phyloP scores from a whole-genome alignment of 2,797 vertebrate species.

The Taenioides sp. region DNA sequence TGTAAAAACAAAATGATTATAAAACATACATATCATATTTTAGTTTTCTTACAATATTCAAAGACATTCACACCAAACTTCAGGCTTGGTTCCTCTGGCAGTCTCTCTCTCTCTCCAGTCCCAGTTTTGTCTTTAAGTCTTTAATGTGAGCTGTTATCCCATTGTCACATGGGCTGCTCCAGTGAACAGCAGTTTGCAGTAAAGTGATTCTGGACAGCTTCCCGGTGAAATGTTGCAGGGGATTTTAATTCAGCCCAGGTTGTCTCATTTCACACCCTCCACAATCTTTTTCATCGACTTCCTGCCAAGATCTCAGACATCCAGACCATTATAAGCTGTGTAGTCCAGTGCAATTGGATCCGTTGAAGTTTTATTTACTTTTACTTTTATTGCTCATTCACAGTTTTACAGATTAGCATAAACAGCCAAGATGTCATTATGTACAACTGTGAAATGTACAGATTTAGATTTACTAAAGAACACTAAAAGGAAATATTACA shows the following conservation, averaged over 20 bases:
- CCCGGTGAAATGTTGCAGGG: conserved; percentile 42
- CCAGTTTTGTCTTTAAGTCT: conserved; percentile 65
- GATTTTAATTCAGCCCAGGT: conserved; percentile 37
- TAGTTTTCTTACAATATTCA: too few relatives aligned
- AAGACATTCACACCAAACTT: neutral
- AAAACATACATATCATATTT: neutral
- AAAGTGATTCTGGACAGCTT: conserved; percentile 58
- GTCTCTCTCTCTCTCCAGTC: conserved; percentile 38
- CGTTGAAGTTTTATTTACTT: conserved; percentile 37
- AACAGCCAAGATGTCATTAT: neutral
- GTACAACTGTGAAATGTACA: neutral
- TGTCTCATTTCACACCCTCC: conserved; percentile 41
- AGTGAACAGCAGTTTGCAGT: conserved; percentile 39
- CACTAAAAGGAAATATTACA: neutral
- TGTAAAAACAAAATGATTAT: too few relatives aligned
- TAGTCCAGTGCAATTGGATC: conserved; percentile 29
- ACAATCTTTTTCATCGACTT: conserved; percentile 35
- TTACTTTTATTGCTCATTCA: conserved; percentile 25
- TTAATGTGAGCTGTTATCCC: conserved; percentile 61
- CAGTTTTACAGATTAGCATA: neutral
- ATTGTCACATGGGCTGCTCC: conserved; percentile 46
- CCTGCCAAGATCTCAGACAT: conserved; percentile 2
- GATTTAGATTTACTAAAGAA: neutral
- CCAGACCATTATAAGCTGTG: conserved; percentile 15
- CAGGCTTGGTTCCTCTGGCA: neutral